Evolutionary conservation across 2,888 invertebrate species (phyloP).

Genomic region (Chesias legatella): DNA sequence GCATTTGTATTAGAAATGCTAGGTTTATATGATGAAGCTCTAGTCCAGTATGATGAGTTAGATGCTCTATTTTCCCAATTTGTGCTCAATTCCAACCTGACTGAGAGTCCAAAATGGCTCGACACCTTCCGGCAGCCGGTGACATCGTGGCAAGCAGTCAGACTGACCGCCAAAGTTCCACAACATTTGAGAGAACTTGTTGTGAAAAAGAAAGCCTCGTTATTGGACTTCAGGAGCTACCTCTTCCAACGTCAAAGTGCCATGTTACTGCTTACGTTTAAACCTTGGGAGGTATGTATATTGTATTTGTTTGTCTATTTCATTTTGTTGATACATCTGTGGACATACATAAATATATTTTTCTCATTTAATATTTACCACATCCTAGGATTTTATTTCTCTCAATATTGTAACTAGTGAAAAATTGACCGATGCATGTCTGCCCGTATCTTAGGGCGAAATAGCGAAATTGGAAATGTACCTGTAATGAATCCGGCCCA

Average conservation of each 20-base stretch:
- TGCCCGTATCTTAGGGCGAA: too few species aligned
- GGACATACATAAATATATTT: too few species aligned
- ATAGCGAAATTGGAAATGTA: too few species aligned
- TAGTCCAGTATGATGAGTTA: constrained; percentile 98
- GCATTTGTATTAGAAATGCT: constrained; percentile 97
- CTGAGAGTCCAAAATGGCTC: constrained; percentile 93
- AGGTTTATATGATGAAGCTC: constrained; percentile 94
- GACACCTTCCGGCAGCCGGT: constrained; percentile 89
- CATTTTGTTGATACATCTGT: too few species aligned
- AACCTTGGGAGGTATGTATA: constrained; percentile 88
- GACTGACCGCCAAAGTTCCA: constrained; percentile 81
- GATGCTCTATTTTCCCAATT: constrained; percentile 98
- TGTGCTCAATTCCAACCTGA: constrained; percentile 94
- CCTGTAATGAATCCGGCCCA: too few species aligned
- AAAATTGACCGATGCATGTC: too few species aligned
- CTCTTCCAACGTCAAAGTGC: constrained; percentile 95
- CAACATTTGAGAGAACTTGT: constrained; percentile 74
- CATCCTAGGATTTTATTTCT: too few species aligned
- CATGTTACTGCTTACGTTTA: constrained; percentile 85
- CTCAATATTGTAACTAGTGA: too few species aligned
- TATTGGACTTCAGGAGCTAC: constrained; percentile 95
- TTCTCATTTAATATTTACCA: too few species aligned
- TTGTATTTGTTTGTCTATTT: constrained; percentile 33
- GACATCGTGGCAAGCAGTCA: constrained; percentile 91
- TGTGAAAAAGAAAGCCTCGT: constrained; percentile 81